Base-by-base conservation (phyloP, 2,113 vertebrate species). In the Cynopterus brachyotis region DNA sequence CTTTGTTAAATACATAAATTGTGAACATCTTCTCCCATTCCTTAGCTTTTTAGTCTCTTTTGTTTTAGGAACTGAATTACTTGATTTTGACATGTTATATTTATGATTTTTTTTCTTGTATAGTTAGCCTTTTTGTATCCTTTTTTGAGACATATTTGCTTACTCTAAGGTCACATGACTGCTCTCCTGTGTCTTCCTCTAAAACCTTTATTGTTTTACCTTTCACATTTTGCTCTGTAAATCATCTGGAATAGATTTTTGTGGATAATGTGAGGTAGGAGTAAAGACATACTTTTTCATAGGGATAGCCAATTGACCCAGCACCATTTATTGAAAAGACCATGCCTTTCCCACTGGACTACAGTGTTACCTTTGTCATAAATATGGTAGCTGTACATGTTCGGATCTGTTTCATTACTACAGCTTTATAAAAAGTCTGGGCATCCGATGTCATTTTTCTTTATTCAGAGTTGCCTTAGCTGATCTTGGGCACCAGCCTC, bases 241-340 rank as follows among this genome's bases (percentile, higher is more conserved):
- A n/a, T 79, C 37, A 59, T 28, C 92, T 93, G 32, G 40, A 59
- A 72, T 2, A 73, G 82, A 55, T 55, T 72, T 93, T 66, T 59
- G 64, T 66, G 35, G 79, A 30, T 62, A 16, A 26, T 12, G 17
- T 84, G 76, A 76, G 26, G 32, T 20, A 42, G 12, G 20, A 40
- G 12, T 37, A 16, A 35, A 84, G 45, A 75, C 2, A 50, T 0
- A 26, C 26, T 4, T 37, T 83, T 83, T 55, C 5, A 4, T 9
- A 0, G 64, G 53, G 37, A 2, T 24, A 72, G 1, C 16, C 2
- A n/a, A 35, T 4, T 6, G 47, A 89, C 26, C 15, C 66, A 35
- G 67, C 67, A 37, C 28, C 9, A 37, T 26, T 67, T 64, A 69
- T 20, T 67, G 60, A 60, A 89, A 89, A 89, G 50, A 45, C 59